Percentiles rank a stretch among this genome's conserved stretches.
Conservation (phyloP, 2,797 vertebrate species). For the Neopelma chrysocephalum region DNA sequence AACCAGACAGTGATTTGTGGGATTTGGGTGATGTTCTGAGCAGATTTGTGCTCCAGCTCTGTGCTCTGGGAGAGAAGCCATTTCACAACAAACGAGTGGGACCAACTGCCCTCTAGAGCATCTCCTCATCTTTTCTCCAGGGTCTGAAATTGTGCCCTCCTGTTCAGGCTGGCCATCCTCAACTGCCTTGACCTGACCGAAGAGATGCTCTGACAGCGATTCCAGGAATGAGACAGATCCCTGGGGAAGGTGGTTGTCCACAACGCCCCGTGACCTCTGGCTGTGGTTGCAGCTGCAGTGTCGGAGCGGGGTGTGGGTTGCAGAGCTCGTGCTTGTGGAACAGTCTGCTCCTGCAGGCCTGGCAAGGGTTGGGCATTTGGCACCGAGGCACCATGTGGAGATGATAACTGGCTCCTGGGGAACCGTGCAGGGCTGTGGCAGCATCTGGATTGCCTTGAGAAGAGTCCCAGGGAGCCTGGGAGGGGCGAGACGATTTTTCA, state of each 20-base stretch:
- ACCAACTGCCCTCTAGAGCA: not conserved
- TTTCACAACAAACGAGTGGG: not conserved
- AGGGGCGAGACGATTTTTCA: not conserved
- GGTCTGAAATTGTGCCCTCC: not conserved
- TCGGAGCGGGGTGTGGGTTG: not conserved
- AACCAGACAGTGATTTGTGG: not conserved
- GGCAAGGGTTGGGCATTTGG: not conserved
- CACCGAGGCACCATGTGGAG: not conserved
- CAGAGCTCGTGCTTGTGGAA: conserved; percentile 29
- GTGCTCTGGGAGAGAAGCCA: not conserved
- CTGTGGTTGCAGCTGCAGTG: conserved; percentile 41
- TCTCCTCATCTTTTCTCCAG: not conserved
- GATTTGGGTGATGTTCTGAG: not conserved
- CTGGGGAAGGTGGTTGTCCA: conserved; percentile 34
- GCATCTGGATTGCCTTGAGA: not conserved
- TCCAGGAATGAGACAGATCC: conserved; percentile 42
- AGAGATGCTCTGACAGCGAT: conserved; percentile 17
- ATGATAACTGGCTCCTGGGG: not conserved
- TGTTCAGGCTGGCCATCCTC: not conserved
- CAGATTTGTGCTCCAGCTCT: not conserved
- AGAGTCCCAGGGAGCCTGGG: not conserved
- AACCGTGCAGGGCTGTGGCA: not conserved
- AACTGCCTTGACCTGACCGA: not conserved
- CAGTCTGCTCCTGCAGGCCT: not conserved
- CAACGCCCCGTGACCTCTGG: conserved; percentile 23